Evolutionary conservation across 2,113 vertebrate genomes (phyloP).

Genomic region (Pseudonaja textilis): DNA sequence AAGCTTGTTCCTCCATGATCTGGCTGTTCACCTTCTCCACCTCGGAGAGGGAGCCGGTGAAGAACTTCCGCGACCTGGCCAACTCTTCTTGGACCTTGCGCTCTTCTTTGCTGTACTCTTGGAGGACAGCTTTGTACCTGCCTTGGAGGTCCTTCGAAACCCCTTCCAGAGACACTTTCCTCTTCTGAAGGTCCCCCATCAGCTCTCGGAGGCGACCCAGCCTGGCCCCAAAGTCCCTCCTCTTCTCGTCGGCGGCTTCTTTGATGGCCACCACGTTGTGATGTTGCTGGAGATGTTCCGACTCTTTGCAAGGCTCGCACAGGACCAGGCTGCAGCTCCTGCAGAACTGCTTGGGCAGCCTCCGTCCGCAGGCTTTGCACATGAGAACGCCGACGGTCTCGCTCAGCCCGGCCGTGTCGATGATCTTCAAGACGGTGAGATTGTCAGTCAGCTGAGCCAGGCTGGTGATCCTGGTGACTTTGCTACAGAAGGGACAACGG

Average conservation of each 20-base stretch:
- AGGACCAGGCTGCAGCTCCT: slow-evolving; percentile 79
- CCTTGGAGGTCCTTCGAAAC: slow-evolving; percentile 82
- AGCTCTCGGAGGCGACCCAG: slow-evolving; percentile 80
- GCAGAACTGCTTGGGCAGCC: slow-evolving; percentile 90
- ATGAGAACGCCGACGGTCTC: slow-evolving; percentile 82
- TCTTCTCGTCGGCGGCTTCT: slow-evolving; percentile 84
- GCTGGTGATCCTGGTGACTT: slow-evolving; percentile 88
- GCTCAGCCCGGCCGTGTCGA: slow-evolving; percentile 83
- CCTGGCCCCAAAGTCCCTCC: slow-evolving; percentile 81
- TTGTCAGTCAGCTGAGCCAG: slow-evolving; percentile 91
- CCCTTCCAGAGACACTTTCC: slow-evolving; percentile 82
- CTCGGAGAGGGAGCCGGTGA: slow-evolving; percentile 83
- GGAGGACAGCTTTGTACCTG: slow-evolving; percentile 85
- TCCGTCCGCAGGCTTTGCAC: slow-evolving; percentile 86
- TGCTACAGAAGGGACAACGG: slow-evolving; percentile 96
- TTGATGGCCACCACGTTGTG: slow-evolving; percentile 82
- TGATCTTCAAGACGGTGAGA: slow-evolving; percentile 93
- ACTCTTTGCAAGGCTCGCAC: slow-evolving; percentile 84
- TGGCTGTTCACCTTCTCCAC: slow-evolving; percentile 89
- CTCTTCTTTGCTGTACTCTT: slow-evolving; percentile 88
- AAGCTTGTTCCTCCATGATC: slow-evolving; percentile 90
- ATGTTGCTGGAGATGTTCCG: slow-evolving; percentile 75
- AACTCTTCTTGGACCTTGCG: slow-evolving; percentile 88
- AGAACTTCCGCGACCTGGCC: slow-evolving; percentile 83
- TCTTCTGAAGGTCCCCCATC: slow-evolving; percentile 85